These are phyloP conservation scores for Oncorhynchus tshawytscha DNA, from an alignment of 2,113 vertebrate species.

Conservation along the genomic window DNA sequence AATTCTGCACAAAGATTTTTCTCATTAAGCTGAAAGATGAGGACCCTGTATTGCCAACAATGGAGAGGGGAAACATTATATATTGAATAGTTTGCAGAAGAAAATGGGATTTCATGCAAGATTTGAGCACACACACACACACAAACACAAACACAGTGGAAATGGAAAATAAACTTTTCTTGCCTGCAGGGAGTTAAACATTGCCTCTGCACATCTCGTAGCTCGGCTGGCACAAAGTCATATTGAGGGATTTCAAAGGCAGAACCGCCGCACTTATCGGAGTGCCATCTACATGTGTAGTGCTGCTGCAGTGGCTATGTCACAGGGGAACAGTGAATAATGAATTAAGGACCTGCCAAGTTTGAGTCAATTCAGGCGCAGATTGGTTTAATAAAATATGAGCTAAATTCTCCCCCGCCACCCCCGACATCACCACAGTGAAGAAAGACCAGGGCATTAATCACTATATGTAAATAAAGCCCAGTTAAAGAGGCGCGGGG, in stretches of 20 bases:
- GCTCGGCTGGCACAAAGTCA: conserved; percentile 6
- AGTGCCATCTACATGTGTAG: conserved; percentile 1
- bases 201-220: conserved; percentile 26
- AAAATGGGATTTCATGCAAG: conserved; percentile 34
- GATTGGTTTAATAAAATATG: conserved; percentile 65
- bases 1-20: conserved; percentile 37
- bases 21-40: conserved; percentile 45
- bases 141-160: not conserved
- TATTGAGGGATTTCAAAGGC: conserved; percentile 14
- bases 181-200: conserved; percentile 10
- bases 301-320: not conserved
- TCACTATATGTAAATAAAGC: conserved; percentile 48
- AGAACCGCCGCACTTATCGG: conserved; percentile 3
- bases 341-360: conserved; percentile 48
- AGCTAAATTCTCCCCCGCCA: conserved; percentile 57
- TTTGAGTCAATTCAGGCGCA: conserved; percentile 51
- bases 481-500: not conserved
- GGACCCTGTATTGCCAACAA: not conserved
- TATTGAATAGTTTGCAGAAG: not conserved
- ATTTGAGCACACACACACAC: not conserved
- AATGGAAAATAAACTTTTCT: not conserved
- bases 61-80: too few species aligned
- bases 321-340: conserved; percentile 54
- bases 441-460: conserved; percentile 27
- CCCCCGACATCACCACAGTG: conserved; percentile 47